Evolutionary conservation across 2,113 vertebrate genomes (phyloP).

Genomic region (cattle (Bos taurus)): ARS-UCD2.0 NC_037330.1:107319001-107319500

Average conservation of each 20-base stretch:
- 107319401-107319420: too few relatives aligned
- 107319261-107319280: background rate
- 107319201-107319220: background rate
- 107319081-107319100: background rate
- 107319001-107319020: background rate
- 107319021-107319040: background rate
- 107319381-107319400: too few relatives aligned
- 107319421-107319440: too few relatives aligned
- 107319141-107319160: background rate
- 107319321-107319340: background rate
- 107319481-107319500: too few relatives aligned
- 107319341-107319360: too few relatives aligned
- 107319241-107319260: background rate
- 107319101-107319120: background rate
- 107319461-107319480: too few relatives aligned
- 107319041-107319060: background rate
- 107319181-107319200: background rate
- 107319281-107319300: background rate
- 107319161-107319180: background rate
- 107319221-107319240: background rate
- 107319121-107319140: background rate
- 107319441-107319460: too few relatives aligned
- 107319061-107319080: background rate
- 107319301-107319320: background rate
- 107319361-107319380: too few relatives aligned